Base-by-base conservation (phyloP, 1,140 invertebrate genomes). In the Drosophila simulans region DNA sequence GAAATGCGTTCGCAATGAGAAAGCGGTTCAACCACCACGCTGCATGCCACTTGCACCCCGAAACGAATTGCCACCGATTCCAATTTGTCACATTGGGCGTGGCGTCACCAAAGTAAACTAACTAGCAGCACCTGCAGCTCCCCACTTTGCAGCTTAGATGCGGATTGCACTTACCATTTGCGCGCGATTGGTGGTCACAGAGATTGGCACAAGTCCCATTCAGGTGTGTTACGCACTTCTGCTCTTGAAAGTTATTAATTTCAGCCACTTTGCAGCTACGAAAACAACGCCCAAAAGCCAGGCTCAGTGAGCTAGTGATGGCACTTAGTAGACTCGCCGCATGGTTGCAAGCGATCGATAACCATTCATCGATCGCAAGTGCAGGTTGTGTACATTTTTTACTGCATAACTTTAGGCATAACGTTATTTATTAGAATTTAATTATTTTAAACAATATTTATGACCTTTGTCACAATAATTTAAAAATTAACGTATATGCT, bases 231-330 rank as follows among this genome's bases (percentile, higher is more conserved):
- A 31, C 35, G 31, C 15, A 10, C 4, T 20, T 22, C 2, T 35
- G 27, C 60, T 52, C n/a, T n/a, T 53, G 35, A 52, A 52, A 51
- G 22, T 55, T 12, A 15, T 45, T 10, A 37, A 54, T 54, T 73
- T 40, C 43, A 20, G 20, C 25, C 22, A 62, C 49, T 55, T 17
- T 51, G 12, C 31, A 34, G 40, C 57, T 78, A 77, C 15, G 58
- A 81, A 88, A 89, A 88, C 83, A 88, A 88, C 83, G 83, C 83
- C 83, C 83, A 88, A 85, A 85, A 88, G 79, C 84, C 84, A 73
- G 76, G 84, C 75, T 88, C 66, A 79, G 37, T 56, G 5, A 42
- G 35, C 48, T 57, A 57, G 71, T 37, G 72, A 31, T 75, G 70
- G 27, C 17, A 31, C 5, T 43, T 10, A 4, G 7, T 39, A 17